These are phyloP conservation scores for Saguinus imperator DNA, from an alignment of 2,113 vertebrate species.

Conservation along the genomic window DNA sequence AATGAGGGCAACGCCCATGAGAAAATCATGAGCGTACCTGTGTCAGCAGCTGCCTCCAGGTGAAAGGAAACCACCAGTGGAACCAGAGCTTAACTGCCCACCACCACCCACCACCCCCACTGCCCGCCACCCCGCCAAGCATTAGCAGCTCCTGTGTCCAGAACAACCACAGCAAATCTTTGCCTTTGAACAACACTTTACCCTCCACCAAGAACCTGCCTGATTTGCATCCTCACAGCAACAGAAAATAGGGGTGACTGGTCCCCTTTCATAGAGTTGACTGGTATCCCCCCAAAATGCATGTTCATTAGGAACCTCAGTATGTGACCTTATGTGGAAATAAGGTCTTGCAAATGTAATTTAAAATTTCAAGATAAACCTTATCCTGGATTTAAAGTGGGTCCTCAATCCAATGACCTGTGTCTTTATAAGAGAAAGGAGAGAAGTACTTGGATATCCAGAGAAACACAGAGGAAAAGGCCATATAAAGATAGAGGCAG, in stretches of 20 bases:
- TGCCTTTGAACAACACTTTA: not conserved
- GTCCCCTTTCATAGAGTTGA: not conserved
- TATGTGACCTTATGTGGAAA: not conserved
- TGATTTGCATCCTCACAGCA: not conserved
- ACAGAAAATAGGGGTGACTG: not conserved
- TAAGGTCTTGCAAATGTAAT: not conserved
- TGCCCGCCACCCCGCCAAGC: accelerated
- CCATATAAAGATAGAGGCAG: not conserved
- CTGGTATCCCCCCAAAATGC: not conserved
- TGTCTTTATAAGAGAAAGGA: not conserved
- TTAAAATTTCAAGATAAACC: not conserved
- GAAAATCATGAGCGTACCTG: not conserved
- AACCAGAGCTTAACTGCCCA: not conserved
- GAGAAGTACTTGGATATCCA: not conserved
- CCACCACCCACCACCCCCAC: no score
- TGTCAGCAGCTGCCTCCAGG: not conserved
- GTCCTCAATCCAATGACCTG: not conserved
- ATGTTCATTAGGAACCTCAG: not conserved
- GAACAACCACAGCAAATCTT: not conserved
- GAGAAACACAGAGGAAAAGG: not conserved
- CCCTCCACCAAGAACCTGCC: not conserved
- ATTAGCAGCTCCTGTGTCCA: not conserved
- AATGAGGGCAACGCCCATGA: not conserved
- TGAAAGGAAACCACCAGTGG: not conserved
- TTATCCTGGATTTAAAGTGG: not conserved